phyloP scores from a whole-genome alignment of 1,140 invertebrate genomes.

The Diuraphis noxia region DNA sequence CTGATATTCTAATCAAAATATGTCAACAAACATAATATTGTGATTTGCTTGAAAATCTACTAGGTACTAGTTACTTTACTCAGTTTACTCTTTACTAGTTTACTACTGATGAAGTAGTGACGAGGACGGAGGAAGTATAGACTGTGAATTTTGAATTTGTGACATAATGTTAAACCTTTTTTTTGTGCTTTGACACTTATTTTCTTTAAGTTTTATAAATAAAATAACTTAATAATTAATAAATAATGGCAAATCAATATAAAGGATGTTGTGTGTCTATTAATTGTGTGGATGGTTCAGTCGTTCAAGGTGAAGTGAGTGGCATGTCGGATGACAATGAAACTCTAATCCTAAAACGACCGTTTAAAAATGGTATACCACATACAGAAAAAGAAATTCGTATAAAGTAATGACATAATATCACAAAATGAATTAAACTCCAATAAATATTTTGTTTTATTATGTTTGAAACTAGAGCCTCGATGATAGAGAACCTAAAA shows the following conservation, averaged over 20 bases:
- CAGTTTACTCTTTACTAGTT: background rate
- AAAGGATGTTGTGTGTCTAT: conserved; percentile 78
- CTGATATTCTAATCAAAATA: conserved; percentile 16
- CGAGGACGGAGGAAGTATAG: background rate
- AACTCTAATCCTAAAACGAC: conserved; percentile 74
- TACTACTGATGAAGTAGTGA: background rate
- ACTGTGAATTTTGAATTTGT: background rate
- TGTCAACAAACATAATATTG: conserved; percentile 29
- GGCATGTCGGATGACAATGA: conserved; percentile 68
- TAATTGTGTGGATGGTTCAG: conserved; percentile 72
- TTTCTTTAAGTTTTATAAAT: background rate
- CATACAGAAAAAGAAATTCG: conserved; percentile 65
- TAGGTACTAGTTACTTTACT: background rate
- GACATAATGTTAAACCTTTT: background rate
- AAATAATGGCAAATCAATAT: conserved; percentile 68
- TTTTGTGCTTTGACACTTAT: background rate
- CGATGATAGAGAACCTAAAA: conserved; percentile 55
- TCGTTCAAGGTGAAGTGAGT: conserved; percentile 79
- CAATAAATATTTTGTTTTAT: background rate
- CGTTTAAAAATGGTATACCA: conserved; percentile 80
- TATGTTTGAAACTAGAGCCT: conserved; percentile 8
- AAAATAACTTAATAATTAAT: background rate
- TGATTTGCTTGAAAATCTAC: background rate
- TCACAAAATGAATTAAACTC: background rate
- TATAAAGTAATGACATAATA: conserved; percentile 61